Evolutionary conservation across 2,797 vertebrate species (phyloP).

Genomic region (Pachyuromys duprasi): DNA sequence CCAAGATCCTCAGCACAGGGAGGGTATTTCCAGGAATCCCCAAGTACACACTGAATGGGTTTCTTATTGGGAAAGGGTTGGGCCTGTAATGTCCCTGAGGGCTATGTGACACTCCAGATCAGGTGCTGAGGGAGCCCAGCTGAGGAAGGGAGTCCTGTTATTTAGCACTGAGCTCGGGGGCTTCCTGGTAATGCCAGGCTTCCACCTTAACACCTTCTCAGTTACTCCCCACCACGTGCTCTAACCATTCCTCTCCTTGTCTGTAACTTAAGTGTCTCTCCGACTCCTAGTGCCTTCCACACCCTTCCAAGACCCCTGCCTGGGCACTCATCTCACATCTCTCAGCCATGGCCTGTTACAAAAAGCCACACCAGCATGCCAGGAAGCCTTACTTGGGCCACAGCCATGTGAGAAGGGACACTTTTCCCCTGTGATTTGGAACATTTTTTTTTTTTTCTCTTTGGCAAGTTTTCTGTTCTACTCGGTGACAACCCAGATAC

Average conservation of each 20-base stretch:
- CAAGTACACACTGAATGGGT: too few species aligned
- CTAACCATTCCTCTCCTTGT: not conserved
- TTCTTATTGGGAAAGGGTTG: too few species aligned
- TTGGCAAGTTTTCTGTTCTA: not conserved
- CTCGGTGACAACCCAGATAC: not conserved
- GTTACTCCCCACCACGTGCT: not conserved
- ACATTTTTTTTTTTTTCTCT: not conserved
- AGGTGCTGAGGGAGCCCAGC: too few species aligned
- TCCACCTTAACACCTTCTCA: too few species aligned
- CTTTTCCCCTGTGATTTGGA: not conserved
- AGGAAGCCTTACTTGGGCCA: not conserved
- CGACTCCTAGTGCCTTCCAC: not conserved
- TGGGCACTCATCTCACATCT: not conserved
- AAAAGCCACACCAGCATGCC: not conserved
- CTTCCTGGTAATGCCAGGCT: too few species aligned
- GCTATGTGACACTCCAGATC: too few species aligned
- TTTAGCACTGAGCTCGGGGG: too few species aligned
- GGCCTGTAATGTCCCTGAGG: too few species aligned
- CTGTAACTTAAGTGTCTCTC: not conserved
- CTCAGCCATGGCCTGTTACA: too few species aligned
- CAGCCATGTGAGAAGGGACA: not conserved
- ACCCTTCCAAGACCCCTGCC: not conserved
- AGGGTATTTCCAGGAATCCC: too few species aligned
- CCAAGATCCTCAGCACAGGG: too few species aligned
- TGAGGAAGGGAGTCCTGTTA: too few species aligned